Conservation (phyloP, 1,140 invertebrate genomes). For the Drosophila pandora region DNA sequence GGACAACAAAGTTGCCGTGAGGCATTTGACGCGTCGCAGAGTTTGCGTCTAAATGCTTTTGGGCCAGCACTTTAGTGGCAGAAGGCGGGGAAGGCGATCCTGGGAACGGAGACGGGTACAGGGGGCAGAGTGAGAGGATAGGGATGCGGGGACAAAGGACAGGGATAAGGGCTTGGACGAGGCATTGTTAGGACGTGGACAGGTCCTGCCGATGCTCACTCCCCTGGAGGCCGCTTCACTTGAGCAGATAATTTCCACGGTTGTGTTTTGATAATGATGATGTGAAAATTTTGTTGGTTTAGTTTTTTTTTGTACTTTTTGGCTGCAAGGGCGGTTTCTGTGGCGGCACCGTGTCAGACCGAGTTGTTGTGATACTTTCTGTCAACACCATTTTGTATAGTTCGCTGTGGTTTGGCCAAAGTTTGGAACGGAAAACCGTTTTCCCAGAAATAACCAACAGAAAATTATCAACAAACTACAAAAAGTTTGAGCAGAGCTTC, state of each 20-base stretch:
- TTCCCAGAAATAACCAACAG: constrained; percentile 61
- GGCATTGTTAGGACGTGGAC: constrained; percentile 57
- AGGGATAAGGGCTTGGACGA: constrained; percentile 21
- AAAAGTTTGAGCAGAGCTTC: background rate
- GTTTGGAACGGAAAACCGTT: background rate
- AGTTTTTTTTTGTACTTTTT: constrained; percentile 60
- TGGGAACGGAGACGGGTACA: background rate
- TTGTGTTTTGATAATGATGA: constrained; percentile 77
- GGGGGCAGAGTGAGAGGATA: background rate
- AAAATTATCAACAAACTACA: constrained; percentile 57
- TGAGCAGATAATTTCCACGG: constrained; percentile 79
- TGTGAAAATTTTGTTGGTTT: constrained; percentile 67
- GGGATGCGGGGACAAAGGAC: too few relatives aligned
- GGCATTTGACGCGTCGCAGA: constrained; percentile 76
- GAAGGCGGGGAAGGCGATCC: background rate
- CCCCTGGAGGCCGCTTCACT: constrained; percentile 43
- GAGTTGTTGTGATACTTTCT: constrained; percentile 42
- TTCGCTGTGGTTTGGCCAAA: constrained; percentile 17
- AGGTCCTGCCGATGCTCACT: constrained; percentile 29
- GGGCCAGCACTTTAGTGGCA: constrained; percentile 27
- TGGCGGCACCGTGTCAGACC: constrained; percentile 9
- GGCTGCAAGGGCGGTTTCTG: constrained; percentile 6
- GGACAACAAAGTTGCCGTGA: constrained; percentile 73
- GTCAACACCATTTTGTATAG: constrained; percentile 42
- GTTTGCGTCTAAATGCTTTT: constrained; percentile 65